These are phyloP conservation scores for Orthonychiurus folsomi DNA, from an alignment of 2,888 invertebrate genomes.

Conservation along the genomic window DNA sequence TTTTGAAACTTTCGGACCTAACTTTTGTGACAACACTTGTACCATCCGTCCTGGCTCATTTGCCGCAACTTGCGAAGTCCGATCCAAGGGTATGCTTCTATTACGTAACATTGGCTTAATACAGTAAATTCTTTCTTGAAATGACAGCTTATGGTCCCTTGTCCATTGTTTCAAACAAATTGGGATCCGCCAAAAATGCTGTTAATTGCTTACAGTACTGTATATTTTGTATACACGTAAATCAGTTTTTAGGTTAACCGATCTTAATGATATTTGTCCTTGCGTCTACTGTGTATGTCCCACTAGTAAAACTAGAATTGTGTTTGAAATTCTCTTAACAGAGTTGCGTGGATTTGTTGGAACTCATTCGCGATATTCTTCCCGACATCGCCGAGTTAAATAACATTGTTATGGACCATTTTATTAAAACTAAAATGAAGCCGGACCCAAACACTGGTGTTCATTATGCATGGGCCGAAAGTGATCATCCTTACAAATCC, in stretches of 20 bases:
- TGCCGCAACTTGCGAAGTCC: slow-evolving; percentile 67
- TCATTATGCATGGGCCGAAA: slow-evolving; percentile 86
- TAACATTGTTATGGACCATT: slow-evolving; percentile 31
- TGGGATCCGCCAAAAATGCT: too few species aligned
- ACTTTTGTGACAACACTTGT: slow-evolving; percentile 64
- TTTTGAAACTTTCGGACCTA: slow-evolving; percentile 51
- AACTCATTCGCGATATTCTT: slow-evolving; percentile 74
- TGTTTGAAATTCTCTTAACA: slow-evolving; percentile 44
- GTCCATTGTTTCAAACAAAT: too few species aligned
- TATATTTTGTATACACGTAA: too few species aligned
- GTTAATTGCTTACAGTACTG: too few species aligned
- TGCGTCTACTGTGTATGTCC: too few species aligned
- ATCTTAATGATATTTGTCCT: slow-evolving; percentile 1
- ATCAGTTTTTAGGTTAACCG: too few species aligned
- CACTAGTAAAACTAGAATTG: too few species aligned
- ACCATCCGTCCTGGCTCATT: slow-evolving; percentile 74
- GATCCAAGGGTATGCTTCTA: slow-evolving; percentile 63
- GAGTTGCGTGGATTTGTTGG: slow-evolving; percentile 77
- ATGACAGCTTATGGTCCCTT: too few species aligned
- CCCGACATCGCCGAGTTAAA: slow-evolving; percentile 83
- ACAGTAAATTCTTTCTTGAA: too few species aligned
- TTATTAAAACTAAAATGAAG: slow-evolving; percentile 8
- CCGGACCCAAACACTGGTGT: slow-evolving; percentile 49
- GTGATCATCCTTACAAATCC: slow-evolving; percentile 92
- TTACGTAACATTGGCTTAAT: too few species aligned